These are phyloP conservation scores for Bicyclus anynana DNA, from an alignment of 1,140 invertebrate genomes.

Conservation along the genomic window DNA sequence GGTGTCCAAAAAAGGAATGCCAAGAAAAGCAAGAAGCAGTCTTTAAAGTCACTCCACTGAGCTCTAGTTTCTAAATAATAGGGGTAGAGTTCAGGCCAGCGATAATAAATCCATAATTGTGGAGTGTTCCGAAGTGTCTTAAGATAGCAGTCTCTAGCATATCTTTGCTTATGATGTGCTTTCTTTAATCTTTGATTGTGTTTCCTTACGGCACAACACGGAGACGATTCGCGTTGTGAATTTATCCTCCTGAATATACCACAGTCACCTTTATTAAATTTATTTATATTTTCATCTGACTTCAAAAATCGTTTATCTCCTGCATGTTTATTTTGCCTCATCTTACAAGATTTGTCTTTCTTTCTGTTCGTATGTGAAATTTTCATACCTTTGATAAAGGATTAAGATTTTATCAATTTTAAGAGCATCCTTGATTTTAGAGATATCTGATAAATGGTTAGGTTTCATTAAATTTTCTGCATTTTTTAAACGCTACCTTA, in stretches of 20 bases:
- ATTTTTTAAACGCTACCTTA: no score
- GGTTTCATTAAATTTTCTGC: background rate
- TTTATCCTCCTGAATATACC: constrained; percentile 15
- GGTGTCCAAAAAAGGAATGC: constrained; percentile 38
- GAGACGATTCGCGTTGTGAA: constrained; percentile 6
- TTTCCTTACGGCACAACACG: background rate
- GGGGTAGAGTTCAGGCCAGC: constrained; percentile 36
- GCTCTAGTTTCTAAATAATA: constrained; percentile 25
- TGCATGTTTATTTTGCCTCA: constrained; percentile 5
- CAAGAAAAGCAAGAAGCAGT: constrained; percentile 24
- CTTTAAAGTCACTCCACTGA: constrained; percentile 27
- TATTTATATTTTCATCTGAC: constrained; percentile 12
- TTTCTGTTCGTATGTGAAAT: constrained; percentile 10
- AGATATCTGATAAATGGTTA: constrained; percentile 5
- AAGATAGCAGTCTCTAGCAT: constrained; percentile 35
- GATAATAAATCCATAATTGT: constrained; percentile 33
- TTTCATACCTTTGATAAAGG: constrained; percentile 3
- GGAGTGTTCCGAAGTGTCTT: constrained; percentile 35
- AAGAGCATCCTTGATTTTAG: constrained; percentile 19
- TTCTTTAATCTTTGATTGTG: background rate
- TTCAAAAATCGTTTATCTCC: constrained; percentile 21
- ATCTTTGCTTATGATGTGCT: background rate
- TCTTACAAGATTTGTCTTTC: constrained; percentile 5
- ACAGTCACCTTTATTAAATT: constrained; percentile 12
- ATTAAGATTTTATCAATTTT: constrained; percentile 13